A percentile compares a stretch with the other conserved stretches of the same genome.
phyloP scores from a whole-genome alignment of 2,888 invertebrate species.

The Epicampocera succincta region DNA sequence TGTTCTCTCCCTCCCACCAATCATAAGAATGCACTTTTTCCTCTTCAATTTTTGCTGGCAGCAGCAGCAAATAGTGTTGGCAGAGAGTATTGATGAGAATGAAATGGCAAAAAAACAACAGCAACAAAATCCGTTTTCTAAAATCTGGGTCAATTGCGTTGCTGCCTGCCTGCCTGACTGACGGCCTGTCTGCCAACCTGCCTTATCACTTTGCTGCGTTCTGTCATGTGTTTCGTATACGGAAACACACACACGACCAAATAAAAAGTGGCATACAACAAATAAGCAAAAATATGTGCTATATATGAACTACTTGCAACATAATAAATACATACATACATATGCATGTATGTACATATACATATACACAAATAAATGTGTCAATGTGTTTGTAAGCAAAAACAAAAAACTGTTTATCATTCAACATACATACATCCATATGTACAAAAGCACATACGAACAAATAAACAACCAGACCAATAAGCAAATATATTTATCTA shows the following conservation, averaged over 20 bases:
- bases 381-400: background rate
- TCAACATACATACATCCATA: too few relatives aligned
- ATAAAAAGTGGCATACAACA: conserved; percentile 42
- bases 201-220: conserved; percentile 52
- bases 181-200: too few relatives aligned
- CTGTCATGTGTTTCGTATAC: conserved; percentile 17
- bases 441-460: too few relatives aligned
- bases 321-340: background rate
- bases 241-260: background rate
- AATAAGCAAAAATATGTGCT: conserved; percentile 22
- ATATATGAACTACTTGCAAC: conserved; percentile 52
- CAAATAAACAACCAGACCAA: conserved; percentile 12
- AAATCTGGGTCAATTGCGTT: conserved; percentile 67
- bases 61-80: conserved; percentile 2
- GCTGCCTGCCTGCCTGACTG: conserved; percentile 20
- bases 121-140: conserved; percentile 21
- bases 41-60: conserved; percentile 25
- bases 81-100: background rate
- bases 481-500: conserved; percentile 11
- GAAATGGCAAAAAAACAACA: conserved; percentile 29
- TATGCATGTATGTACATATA: too few relatives aligned
- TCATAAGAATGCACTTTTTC: conserved; percentile 25
- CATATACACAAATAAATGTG: conserved; percentile 36
- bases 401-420: conserved; percentile 27
- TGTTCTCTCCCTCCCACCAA: conserved; percentile 17